Evolutionary conservation across 2,797 vertebrate species (phyloP), one percentile per base, ranked within the genome.

Genomic region (Coreius guichenoti): DNA sequence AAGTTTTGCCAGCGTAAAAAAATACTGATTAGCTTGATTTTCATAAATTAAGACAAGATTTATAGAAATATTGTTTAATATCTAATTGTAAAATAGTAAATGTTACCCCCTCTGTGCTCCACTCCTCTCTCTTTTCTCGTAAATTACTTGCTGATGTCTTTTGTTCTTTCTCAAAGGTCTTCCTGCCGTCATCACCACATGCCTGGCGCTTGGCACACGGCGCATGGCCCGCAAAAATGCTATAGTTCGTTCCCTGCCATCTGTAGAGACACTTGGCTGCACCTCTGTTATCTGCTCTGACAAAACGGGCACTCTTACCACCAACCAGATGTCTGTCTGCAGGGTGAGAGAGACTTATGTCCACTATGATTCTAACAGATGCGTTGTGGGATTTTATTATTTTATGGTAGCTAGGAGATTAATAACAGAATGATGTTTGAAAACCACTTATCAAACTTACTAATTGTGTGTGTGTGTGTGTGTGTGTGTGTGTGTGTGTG

Each of bases 251-350:
- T 95, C 94, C 49, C 91, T 96, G 74, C 95, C 95, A 0, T 96
- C 95, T 4, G 95, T 96, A 82, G 95, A 96, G 90, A 96, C 95
- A 0, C 90, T 96, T 85, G 95, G 95, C 1, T 96, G 95, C 87
- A 96, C 95, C 13, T 95, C 95, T 0, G 95, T 96, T 6, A 96
- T 96, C 89, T 96, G 95, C 89, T 96, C 95, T 0, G 95, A 96
- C 91, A 96, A 96, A 90, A 96, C 95, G 0, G 95, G 95, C 84
- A 96, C 95, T 4, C 93, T 96, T 47, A 96, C 95, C 47, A 96
- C 95, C 82, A 96, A 96, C 86, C 95, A 96, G 94, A 96, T 96
- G 95, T 96, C 95, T 0, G 95, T 95, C 61, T 94, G 93, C 92
- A 92, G 94, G 94, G 95, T 96, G 77, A 93, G 94, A 68, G 7